Base-by-base conservation (phyloP, 2,888 invertebrate species). In the Pandemis corylana region DNA sequence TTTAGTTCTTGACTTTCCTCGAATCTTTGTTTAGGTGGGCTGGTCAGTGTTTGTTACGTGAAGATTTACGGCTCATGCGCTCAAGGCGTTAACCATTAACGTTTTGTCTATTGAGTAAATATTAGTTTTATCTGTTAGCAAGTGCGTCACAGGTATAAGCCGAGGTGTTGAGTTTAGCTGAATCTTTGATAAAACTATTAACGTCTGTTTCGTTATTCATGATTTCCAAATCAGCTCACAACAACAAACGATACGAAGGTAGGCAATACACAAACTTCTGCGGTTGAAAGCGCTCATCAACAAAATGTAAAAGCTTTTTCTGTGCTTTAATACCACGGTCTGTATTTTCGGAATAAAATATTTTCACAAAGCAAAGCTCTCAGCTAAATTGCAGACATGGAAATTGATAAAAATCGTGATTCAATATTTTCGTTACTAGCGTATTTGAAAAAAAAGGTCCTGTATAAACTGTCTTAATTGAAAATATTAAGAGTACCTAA, bases 131-230 rank as follows among this genome's bases (percentile, higher is more conserved):
- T 70, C 62, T 71, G 67, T 75, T 71, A 63, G 63, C 56, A 67
- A 66, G 66, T 66, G 36, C 70, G 74, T 74, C 51, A 70, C 59
- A 67, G 42, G 69, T 73, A 61, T 69, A 65, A 69, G 51, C 46
- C 70, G 15, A 70, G 70, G 71, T 62, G 74, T 62, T 46, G 66
- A 71, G 53, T 70, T 67, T 53, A 67, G 62, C 46, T 56, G 71
- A 62, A 66, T 67, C 62, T 75, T 66, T 71, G 56, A 46, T 75
- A 71, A 42, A 71, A 56, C 75, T 67, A 71, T 71, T 75, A 71
- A 46, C 66, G 41, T 56, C 12, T n/a, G 71, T 66, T 67, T 62
- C 71, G 67, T 67, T 64, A 56, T 64, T 71, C 56, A 71, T 67
- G 62, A 62, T 75, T 71, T 46, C 56, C 53, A 61, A 61, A 70